Evolutionary conservation across 2,797 vertebrate species (phyloP).

Genomic region (Aotus griseimembra): DNA sequence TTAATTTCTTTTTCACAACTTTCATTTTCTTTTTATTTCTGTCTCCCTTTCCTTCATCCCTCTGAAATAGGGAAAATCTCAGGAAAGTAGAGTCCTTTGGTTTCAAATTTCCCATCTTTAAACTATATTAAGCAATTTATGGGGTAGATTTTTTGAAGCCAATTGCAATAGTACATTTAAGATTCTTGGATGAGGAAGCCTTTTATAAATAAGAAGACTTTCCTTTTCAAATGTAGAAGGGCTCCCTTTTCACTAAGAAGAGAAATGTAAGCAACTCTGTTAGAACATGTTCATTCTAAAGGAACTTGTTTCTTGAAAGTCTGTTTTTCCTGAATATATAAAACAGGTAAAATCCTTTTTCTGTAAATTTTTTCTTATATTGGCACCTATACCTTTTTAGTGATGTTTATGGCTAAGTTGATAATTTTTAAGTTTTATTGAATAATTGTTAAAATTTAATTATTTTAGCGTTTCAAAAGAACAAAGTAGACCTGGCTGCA

Average conservation of each 20-base stretch:
- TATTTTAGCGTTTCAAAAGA: constrained; percentile 19
- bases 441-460: constrained; percentile 15
- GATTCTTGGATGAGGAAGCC: constrained; percentile 36
- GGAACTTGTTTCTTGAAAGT: background rate
- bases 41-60: background rate
- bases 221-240: constrained; percentile 46
- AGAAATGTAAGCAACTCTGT: constrained; percentile 26
- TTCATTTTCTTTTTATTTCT: constrained; percentile 41
- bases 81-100: constrained; percentile 9
- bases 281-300: constrained; percentile 25
- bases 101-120: constrained; percentile 72
- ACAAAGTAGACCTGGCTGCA: background rate
- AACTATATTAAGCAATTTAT: constrained; percentile 62
- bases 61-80: constrained; percentile 30
- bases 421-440: background rate
- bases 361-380: background rate
- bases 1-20: constrained; percentile 36
- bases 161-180: constrained; percentile 57
- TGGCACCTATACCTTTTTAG: background rate
- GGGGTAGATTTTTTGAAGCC: constrained; percentile 54
- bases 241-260: background rate
- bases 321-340: background rate
- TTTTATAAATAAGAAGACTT: constrained; percentile 67
- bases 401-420: background rate
- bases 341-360: background rate